These are phyloP conservation scores for Euclidia mi DNA, from an alignment of 2,888 invertebrate species.

Conservation along the genomic window DNA sequence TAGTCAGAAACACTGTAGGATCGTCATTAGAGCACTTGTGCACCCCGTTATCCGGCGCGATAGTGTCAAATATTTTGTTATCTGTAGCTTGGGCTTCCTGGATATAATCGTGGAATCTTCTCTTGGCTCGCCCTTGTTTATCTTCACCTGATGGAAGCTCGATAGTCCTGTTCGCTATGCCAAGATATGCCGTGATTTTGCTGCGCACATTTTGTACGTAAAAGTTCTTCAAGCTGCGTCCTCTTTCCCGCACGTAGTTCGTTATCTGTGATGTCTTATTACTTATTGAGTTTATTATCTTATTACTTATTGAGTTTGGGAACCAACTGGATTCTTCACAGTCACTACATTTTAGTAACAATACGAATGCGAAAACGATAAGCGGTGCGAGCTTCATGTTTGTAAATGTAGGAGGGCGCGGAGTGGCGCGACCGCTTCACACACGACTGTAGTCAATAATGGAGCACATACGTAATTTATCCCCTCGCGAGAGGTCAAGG, in stretches of 20 bases:
- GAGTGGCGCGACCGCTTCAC: constrained; percentile 39
- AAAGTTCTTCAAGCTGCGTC: constrained; percentile 70
- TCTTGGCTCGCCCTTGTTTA: constrained; percentile 61
- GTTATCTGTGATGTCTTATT: constrained; percentile 74
- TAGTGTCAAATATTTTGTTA: constrained; percentile 69
- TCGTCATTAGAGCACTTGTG: constrained; percentile 71
- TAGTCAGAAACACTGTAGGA: constrained; percentile 76
- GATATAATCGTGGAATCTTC: constrained; percentile 69
- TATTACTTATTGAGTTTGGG: constrained; percentile 72
- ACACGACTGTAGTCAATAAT: constrained; percentile 66
- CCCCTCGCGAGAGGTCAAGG: constrained; percentile 73
- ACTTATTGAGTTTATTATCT: constrained; percentile 72
- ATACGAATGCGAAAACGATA: constrained; percentile 62
- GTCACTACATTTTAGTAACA: constrained; percentile 66
- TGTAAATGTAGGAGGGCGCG: constrained; percentile 31
- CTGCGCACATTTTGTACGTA: constrained; percentile 76
- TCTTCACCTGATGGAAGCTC: constrained; percentile 23
- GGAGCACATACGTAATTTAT: constrained; percentile 68
- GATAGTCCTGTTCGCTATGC: constrained; percentile 40
- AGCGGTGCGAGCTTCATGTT: constrained; percentile 72
- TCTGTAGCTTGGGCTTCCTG: constrained; percentile 62
- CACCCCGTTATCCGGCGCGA: constrained; percentile 65
- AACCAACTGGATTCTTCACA: constrained; percentile 68
- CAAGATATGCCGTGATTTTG: constrained; percentile 73
- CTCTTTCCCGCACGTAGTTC: constrained; percentile 75